A percentile compares a stretch with the other conserved stretches of the same genome.
Conservation (phyloP, 2,888 invertebrate species). For the Vandiemenella viatica region DNA sequence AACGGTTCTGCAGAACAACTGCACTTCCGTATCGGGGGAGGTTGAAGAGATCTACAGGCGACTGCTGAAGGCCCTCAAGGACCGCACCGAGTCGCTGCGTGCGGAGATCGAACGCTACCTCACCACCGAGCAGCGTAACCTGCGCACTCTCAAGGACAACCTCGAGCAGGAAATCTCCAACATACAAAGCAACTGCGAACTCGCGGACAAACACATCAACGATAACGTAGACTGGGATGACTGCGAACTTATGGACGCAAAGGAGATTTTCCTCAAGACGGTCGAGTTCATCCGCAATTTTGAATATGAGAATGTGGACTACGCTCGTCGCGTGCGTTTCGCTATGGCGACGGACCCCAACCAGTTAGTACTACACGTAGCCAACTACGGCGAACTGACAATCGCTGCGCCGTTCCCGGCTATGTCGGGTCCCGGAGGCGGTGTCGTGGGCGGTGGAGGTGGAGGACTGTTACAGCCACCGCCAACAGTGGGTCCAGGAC, state of each 20-base stretch:
- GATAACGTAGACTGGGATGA: conserved; percentile 85
- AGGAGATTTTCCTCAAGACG: conserved; percentile 89
- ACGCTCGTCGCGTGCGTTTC: conserved; percentile 70
- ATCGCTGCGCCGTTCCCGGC: conserved; percentile 48
- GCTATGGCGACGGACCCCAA: conserved; percentile 85
- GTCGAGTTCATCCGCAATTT: conserved; percentile 88
- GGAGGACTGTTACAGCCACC: conserved; percentile 39
- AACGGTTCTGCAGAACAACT: conserved; percentile 73
- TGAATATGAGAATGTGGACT: conserved; percentile 85
- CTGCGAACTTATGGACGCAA: conserved; percentile 83
- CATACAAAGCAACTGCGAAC: conserved; percentile 90
- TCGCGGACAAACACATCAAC: conserved; percentile 87
- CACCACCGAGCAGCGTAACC: conserved; percentile 69
- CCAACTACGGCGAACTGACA: conserved; percentile 72
- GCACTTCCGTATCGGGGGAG: conserved; percentile 79
- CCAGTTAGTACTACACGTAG: conserved; percentile 72
- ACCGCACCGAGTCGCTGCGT: conserved; percentile 72
- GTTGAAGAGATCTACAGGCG: conserved; percentile 84
- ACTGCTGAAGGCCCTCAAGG: conserved; percentile 75
- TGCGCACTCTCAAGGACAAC: conserved; percentile 80
- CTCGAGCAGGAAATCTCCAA: conserved; percentile 88
- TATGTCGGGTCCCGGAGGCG: conserved; percentile 32
- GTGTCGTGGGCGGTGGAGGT: conserved; percentile 18
- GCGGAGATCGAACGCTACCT: conserved; percentile 86
- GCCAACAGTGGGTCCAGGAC: conserved; percentile 42